Base-by-base conservation (phyloP, 2,888 invertebrate genomes). In the Crioceris asparagi region DNA sequence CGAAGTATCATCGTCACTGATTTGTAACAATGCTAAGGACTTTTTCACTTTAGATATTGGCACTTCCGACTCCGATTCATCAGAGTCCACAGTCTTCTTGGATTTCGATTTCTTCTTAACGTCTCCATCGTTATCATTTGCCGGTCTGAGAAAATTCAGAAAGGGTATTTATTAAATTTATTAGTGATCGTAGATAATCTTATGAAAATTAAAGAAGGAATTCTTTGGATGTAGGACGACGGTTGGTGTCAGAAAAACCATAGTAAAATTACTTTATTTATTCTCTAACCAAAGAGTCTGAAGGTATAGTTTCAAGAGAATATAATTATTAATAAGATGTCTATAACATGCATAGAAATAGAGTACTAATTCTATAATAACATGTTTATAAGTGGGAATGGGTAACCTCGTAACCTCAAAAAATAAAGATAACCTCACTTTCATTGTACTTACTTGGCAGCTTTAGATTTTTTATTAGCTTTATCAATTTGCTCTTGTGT, bases 21-120 rank as follows among this genome's bases (percentile, higher is more conserved):
- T 70, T 62, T 77, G 72, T 44, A 83, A 61, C 14, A 83, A 62
- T 40, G 80, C 75, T 61, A 83, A 83, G 3, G 60, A 57, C 44
- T 61, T 61, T 32, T 58, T 54, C 6, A 57, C 53, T 48, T 58
- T 62, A 10, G 54, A 42, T 55, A 75, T 75, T 52, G 49, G 16
- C 25, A 54, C 55, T 21, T 54, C 55, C 16, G 57, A 62, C 30
- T 59, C 59, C 32, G 69, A 69, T 43, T 62, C 55, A 30, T 59
- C 57, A 2, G 45, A 47, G 35, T 58, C 56, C 4, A 41, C 44
- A 31, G 40, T 44, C 52, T 58, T 58, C 40, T 61, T 61, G n/a
- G 38, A 46, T 54, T 43, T 50, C 8, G 40, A 21, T 44, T 52
- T 55, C 32, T 49, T 54, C 32, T 29, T 38, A 26, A 50, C 48